Base-by-base conservation (phyloP, 2,888 invertebrate genomes). In the Teleogryllus oceanicus region DNA sequence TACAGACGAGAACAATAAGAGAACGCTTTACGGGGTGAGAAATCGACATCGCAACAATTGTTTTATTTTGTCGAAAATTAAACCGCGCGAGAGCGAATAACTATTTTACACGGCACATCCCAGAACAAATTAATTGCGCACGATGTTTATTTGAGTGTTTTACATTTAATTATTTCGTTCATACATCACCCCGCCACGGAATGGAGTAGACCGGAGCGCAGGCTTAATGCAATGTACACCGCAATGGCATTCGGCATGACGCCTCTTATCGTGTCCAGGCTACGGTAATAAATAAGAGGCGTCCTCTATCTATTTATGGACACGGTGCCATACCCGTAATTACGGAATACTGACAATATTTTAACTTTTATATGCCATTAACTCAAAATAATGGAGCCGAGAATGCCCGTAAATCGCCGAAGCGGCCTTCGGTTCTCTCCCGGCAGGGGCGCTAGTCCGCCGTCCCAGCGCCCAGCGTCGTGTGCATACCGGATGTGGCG, bases 261-360 rank as follows among this genome's bases (percentile, higher is more conserved):
- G 62, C 62, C 62, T 37, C 37, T 37, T 62, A 62, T 62, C 62
- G 13, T 62, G 62, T n/a, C n/a, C n/a, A 13, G n/a, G n/a, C 62
- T 62, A n/a, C 62, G n/a, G 62, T n/a, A 13, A 62, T 62, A 62
- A 62, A 62, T 62, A 62, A 62, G 4, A n/a, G 62, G n/a, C 62
- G 62, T 62, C 62, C 62, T 13, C 62, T 62, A 62, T 62, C 62
- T 62, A 62, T 62, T 62, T 62, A 62, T 62, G 62, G 62, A 62
- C 62, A 18, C 62, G 62, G 62, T 62, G 62, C 62, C 62, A 62
- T 62, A 62, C 62, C 16, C 11, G 62, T 62, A 62, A 62, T 62
- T 62, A 62, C 62, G n/a, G n/a, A 62, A 62, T 62, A n/a, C 62
- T 62, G 62, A 62, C 62, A n/a, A 62, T 62, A 62, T 62, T 62